Percentiles rank a stretch among this genome's conserved stretches.
These are phyloP conservation scores for Mus minutoides DNA, from an alignment of 2,797 vertebrate genomes.

Conservation along the genomic window DNA sequence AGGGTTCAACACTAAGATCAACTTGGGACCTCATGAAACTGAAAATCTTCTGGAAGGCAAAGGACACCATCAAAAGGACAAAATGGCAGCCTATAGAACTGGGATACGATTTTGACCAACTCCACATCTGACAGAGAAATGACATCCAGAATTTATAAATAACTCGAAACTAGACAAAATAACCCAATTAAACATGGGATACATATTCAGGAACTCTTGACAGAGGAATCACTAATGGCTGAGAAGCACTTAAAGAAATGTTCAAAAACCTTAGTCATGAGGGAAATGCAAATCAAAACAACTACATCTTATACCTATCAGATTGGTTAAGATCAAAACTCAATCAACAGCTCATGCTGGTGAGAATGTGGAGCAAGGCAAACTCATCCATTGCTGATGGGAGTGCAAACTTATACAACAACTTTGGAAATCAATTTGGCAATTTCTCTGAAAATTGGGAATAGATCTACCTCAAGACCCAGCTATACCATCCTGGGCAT, in stretches of 20 bases:
- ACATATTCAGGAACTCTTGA: neutral
- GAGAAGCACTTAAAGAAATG: neutral
- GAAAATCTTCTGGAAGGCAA: neutral
- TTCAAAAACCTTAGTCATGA: neutral
- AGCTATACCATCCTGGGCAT: neutral
- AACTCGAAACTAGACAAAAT: neutral
- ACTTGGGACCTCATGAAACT: neutral
- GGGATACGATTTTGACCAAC: neutral
- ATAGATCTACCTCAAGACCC: neutral
- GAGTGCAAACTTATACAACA: neutral
- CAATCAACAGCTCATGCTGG: neutral
- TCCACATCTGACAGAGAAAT: neutral
- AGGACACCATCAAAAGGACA: neutral
- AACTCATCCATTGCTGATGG: neutral
- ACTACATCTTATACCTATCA: neutral
- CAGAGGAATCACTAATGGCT: neutral
- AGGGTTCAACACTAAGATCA: neutral
- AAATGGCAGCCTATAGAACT: neutral
- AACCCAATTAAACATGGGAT: neutral
- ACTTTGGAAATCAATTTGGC: neutral
- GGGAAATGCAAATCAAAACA: neutral
- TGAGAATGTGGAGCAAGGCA: neutral
- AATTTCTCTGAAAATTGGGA: neutral
- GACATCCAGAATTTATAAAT: neutral
- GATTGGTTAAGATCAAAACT: neutral